Evolutionary conservation across 2,797 vertebrate genomes (phyloP).

Genomic region (Loris lydekkerianus): DNA sequence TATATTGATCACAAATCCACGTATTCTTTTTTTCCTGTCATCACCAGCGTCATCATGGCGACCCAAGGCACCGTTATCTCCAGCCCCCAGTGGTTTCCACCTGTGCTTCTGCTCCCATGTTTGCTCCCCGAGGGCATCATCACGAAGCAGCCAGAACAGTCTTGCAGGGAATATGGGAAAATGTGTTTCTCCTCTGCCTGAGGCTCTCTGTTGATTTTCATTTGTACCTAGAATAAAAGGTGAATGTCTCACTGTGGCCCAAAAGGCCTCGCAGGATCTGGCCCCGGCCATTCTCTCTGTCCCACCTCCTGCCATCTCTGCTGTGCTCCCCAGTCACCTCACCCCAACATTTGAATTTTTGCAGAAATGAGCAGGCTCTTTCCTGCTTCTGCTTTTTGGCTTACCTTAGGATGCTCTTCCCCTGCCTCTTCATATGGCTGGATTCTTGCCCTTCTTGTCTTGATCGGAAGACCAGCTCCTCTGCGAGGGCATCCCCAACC

Average conservation of each 20-base stretch:
- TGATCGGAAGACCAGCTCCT: conserved; percentile 19
- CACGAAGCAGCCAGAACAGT: neutral
- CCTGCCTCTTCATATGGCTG: neutral
- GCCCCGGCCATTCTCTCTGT: neutral
- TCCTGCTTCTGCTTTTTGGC: neutral
- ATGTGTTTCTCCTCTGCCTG: neutral
- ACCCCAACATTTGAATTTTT: neutral
- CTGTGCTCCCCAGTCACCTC: neutral
- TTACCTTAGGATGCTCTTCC: neutral
- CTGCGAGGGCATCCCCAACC: neutral
- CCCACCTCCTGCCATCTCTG: neutral
- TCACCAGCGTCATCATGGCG: neutral
- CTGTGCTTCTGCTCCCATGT: neutral
- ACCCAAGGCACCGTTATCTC: rapidly evolving
- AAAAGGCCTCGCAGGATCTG: rapidly evolving
- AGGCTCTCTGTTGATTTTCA: conserved; percentile 20
- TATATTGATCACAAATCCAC: neutral
- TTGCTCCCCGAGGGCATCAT: neutral
- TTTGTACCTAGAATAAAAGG: neutral
- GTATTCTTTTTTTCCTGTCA: neutral
- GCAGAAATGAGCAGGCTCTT: conserved; percentile 32
- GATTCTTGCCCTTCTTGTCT: neutral
- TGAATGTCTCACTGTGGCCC: neutral
- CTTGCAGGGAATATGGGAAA: conserved; percentile 3
- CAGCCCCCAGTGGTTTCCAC: neutral